These are phyloP conservation scores for Alviniconcha strummeri DNA, from an alignment of 2,888 invertebrate genomes.

Conservation along the genomic window DNA sequence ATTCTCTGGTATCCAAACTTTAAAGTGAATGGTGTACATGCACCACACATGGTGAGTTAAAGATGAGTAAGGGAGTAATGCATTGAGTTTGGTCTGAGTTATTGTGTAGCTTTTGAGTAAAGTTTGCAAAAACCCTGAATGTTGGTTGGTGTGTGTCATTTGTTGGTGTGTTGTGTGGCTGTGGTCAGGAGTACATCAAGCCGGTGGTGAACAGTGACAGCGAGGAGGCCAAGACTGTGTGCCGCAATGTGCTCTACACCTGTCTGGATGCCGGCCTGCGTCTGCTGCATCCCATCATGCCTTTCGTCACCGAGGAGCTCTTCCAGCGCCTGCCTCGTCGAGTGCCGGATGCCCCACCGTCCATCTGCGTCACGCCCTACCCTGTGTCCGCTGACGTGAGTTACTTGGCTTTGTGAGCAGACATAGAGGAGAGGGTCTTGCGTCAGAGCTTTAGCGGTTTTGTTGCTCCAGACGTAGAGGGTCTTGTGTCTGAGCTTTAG, in stretches of 20 bases:
- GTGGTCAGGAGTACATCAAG: slow-evolving; percentile 84
- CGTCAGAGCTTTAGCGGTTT: neutral
- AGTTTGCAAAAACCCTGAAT: neutral
- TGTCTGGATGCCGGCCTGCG: slow-evolving; percentile 90
- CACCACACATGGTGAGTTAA: too few relatives aligned
- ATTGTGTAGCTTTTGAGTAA: neutral
- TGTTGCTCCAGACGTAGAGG: too few relatives aligned
- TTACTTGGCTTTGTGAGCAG: neutral
- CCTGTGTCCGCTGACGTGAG: slow-evolving; percentile 78
- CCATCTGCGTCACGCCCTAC: slow-evolving; percentile 92
- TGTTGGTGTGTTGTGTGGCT: neutral
- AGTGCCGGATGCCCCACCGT: slow-evolving; percentile 77
- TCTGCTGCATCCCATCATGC: slow-evolving; percentile 97
- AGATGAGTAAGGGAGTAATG: neutral
- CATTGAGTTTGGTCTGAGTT: neutral
- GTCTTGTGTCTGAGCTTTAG: too few relatives aligned
- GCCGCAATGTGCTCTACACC: slow-evolving; percentile 86
- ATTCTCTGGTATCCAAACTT: too few relatives aligned
- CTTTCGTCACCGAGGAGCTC: slow-evolving; percentile 95
- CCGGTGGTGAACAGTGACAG: slow-evolving; percentile 83
- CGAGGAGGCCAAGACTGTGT: slow-evolving; percentile 77
- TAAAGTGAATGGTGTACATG: too few relatives aligned
- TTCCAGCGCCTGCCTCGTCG: slow-evolving; percentile 88
- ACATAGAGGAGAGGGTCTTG: too few relatives aligned
- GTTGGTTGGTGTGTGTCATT: too few relatives aligned